A percentile compares a stretch with the other conserved stretches of the same genome.
Conservation (phyloP, 2,888 invertebrate genomes). For the Parapristionchus giblindavisi region DNA sequence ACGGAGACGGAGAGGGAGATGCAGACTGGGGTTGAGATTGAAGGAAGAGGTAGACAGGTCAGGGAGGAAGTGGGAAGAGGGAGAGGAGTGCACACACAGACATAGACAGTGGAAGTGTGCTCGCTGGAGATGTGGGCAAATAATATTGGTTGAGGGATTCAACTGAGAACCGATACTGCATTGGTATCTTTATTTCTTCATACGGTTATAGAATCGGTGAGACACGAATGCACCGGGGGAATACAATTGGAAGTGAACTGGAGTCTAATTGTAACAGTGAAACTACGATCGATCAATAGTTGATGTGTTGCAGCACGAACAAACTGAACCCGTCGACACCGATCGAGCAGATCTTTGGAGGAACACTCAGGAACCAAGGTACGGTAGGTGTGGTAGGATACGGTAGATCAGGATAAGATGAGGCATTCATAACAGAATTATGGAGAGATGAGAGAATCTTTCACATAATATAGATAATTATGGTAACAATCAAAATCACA, state of each 20-base stretch:
- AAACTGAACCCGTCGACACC: conserved; percentile 51
- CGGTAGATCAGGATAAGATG: background rate
- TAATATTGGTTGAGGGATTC: no score
- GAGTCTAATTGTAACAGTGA: no score
- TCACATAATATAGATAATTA: background rate
- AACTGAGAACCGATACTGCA: no score
- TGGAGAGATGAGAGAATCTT: background rate
- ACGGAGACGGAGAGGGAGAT: background rate
- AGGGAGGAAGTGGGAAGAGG: background rate
- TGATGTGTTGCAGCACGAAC: conserved; percentile 7
- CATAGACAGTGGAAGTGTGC: background rate
- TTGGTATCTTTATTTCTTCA: no score
- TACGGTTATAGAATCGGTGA: no score
- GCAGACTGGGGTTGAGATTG: background rate
- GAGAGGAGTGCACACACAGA: background rate
- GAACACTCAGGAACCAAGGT: conserved; percentile 56
- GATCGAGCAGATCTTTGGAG: conserved; percentile 64
- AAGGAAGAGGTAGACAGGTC: background rate
- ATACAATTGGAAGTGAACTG: no score
- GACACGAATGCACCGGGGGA: no score
- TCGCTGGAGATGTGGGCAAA: no score
- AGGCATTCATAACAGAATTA: background rate
- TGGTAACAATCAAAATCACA: background rate
- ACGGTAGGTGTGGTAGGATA: no score
- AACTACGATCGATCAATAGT: no score